phyloP scores from a whole-genome alignment of 2,113 vertebrate genomes.

The Perognathus longimembris region DNA sequence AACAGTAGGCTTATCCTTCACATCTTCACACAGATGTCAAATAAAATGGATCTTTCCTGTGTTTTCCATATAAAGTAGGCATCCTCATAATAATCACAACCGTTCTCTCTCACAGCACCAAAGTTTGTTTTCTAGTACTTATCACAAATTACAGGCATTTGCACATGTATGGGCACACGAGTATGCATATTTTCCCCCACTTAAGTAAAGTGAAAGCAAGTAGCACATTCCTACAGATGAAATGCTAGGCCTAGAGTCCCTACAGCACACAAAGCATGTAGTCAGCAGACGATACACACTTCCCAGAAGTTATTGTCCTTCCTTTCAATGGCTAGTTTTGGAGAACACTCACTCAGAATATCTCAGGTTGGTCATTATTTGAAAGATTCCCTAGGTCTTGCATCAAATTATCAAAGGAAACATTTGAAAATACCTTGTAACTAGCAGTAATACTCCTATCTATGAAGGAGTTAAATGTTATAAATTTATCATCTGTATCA shows the following conservation, averaged over 20 bases:
- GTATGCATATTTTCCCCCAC: not conserved
- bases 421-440: conserved; percentile 9
- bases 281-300: not conserved
- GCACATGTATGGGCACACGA: not conserved
- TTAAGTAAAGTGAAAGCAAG: not conserved
- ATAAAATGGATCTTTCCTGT: not conserved
- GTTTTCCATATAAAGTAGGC: not conserved
- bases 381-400: not conserved
- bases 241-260: not conserved
- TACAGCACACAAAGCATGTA: not conserved
- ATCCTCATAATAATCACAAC: not conserved
- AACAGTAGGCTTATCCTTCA: not conserved
- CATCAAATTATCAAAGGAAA: conserved; percentile 27
- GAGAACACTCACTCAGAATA: not conserved
- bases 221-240: not conserved
- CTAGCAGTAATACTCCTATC: not conserved
- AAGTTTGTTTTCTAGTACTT: not conserved
- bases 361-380: not conserved
- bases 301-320: not conserved
- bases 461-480: conserved; percentile 11
- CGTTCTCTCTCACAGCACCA: too few relatives aligned
- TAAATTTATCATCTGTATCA: conserved; percentile 25
- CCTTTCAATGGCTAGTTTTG: too few relatives aligned
- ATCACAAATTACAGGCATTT: not conserved
- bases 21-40: not conserved